These are phyloP conservation scores for Rhyzopertha dominica DNA, from an alignment of 1,140 invertebrate genomes.

Conservation along the genomic window DNA sequence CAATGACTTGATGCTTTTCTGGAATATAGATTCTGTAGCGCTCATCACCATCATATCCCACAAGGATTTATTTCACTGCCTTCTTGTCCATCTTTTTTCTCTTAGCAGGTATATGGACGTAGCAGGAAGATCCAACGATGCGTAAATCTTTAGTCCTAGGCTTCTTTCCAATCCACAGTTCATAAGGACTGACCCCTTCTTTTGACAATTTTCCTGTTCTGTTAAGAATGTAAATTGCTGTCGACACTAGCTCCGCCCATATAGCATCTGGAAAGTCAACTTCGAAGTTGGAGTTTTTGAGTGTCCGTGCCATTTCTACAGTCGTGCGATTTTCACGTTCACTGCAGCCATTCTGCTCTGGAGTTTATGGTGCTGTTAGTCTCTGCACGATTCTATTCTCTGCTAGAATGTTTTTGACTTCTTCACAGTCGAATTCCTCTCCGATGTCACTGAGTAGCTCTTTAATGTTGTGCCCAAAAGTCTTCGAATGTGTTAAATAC, in stretches of 20 bases:
- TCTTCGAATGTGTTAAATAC: too few relatives aligned
- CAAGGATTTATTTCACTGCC: slow-evolving; percentile 24
- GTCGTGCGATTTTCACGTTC: slow-evolving; percentile 43
- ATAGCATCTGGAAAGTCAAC: slow-evolving; percentile 23
- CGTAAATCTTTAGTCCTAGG: slow-evolving; percentile 12
- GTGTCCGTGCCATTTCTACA: slow-evolving; percentile 39
- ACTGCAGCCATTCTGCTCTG: too few relatives aligned
- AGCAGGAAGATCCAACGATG: slow-evolving; percentile 23
- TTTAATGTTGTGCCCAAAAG: too few relatives aligned
- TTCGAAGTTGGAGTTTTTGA: slow-evolving; percentile 37
- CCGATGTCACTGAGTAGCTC: too few relatives aligned
- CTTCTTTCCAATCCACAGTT: slow-evolving; percentile 27
- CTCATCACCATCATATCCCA: too few relatives aligned
- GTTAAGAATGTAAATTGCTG: slow-evolving; percentile 35
- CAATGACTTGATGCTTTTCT: too few relatives aligned
- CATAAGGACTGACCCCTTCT: slow-evolving; percentile 30
- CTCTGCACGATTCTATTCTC: too few relatives aligned
- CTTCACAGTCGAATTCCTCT: too few relatives aligned
- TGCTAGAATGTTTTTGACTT: too few relatives aligned
- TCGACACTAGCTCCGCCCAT: slow-evolving; percentile 34
- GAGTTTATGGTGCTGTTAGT: too few relatives aligned
- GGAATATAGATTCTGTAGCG: too few relatives aligned
- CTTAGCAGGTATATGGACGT: slow-evolving; percentile 28
- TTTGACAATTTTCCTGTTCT: slow-evolving; percentile 29
- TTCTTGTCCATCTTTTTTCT: slow-evolving; percentile 32